Evolutionary conservation across 2,888 invertebrate species (phyloP).

Genomic region (Acleris laterana): DNA sequence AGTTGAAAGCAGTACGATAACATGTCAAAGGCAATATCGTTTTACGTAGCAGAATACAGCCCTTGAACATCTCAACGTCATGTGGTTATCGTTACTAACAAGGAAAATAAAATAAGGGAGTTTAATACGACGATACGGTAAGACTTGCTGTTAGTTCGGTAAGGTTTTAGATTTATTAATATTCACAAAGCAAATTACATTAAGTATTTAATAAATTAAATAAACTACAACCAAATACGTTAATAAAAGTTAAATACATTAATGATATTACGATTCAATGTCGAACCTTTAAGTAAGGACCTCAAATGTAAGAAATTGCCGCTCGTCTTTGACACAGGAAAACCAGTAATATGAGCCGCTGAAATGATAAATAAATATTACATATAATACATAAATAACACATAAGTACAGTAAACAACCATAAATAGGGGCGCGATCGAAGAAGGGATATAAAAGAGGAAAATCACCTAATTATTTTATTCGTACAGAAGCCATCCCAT

Average conservation of each 20-base stretch:
- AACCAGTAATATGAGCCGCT: slow-evolving; percentile 66
- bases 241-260: not conserved
- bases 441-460: not conserved
- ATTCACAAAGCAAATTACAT: not conserved
- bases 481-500: too few species aligned
- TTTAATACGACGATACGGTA: too few species aligned
- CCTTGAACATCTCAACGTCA: too few species aligned
- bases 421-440: not conserved
- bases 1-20: too few species aligned
- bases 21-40: too few species aligned
- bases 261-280: slow-evolving; percentile 12
- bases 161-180: too few species aligned
- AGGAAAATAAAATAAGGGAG: too few species aligned
- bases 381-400: slow-evolving; percentile 35
- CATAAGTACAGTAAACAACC: not conserved
- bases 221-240: not conserved
- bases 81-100: too few species aligned
- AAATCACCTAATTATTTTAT: too few species aligned
- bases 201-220: not conserved
- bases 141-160: too few species aligned
- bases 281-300: slow-evolving; percentile 78
- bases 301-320: slow-evolving; percentile 75
- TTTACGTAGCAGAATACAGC: too few species aligned
- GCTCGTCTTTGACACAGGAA: slow-evolving; percentile 74
- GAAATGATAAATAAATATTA: slow-evolving; percentile 50